Base-by-base conservation (phyloP, 2,888 invertebrate species). In the Eledone cirrhosa region DNA sequence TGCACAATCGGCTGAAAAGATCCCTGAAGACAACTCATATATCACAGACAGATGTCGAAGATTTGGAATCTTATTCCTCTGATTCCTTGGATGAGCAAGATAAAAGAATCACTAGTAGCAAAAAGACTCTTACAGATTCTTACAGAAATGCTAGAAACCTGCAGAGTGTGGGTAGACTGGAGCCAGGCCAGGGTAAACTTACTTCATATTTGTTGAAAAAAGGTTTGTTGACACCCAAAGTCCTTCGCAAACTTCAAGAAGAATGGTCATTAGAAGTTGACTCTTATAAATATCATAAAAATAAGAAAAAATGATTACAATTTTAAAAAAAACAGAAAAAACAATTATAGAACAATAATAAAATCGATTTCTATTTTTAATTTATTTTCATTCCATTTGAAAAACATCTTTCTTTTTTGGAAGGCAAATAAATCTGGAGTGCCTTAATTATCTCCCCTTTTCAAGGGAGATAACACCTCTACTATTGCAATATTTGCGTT, bases 221-320 rank as follows among this genome's bases (percentile, higher is more conserved):
- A 92, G 97, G 97, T 3, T 91, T 97, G 14, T 92, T 97, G 78
- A 96, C 97, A 11, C 95, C 95, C 11, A 94, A 94, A 83, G 95
- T 97, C 95, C 91, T 97, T 79, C 93, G 94, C 88, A 94, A 95
- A 91, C 91, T 97, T 80, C 94, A 94, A 85, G 93, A 94, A 85
- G 97, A 97, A 91, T 94, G 96, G 93, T 16, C 76, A 67, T 14
- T 75, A n/a, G 14, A 33, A 2, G n/a, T 19, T 19, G 24, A 75
- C 11, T 11, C n/a, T n/a, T n/a, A n/a, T n/a, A n/a, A n/a, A n/a
- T n/a, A 33, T 24, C 33, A 29, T 1, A 22, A 19, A 33, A 33
- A 33, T 27, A 11, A 33, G 5, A 22, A 33, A 33, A 69, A 69
- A 19, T 8, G 3, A 33, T 33, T 16, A 69, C 69, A 22, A 69